phyloP scores from a whole-genome alignment of 2,797 vertebrate genomes.

The Mormyrops boulengeri region DNA sequence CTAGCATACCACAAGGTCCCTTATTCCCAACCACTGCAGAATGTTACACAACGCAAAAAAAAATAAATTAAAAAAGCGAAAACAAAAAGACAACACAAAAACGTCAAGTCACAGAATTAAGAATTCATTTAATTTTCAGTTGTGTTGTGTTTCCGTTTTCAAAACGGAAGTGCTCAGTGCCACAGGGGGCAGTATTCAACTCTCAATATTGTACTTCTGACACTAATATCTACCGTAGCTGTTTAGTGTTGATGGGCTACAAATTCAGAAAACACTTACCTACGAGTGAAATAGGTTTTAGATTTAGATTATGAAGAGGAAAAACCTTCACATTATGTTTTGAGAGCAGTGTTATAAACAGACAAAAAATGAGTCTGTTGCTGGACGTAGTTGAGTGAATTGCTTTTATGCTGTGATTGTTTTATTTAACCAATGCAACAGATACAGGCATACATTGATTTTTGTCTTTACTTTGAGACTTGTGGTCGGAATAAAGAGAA shows the following conservation, averaged over 20 bases:
- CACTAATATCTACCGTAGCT: background rate
- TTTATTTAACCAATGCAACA: background rate
- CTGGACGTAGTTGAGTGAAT: background rate
- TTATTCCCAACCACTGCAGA: background rate
- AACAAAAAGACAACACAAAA: background rate
- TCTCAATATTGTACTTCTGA: background rate
- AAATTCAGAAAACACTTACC: background rate
- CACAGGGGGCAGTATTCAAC: background rate
- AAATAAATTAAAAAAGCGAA: background rate
- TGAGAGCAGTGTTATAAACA: background rate
- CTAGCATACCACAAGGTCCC: background rate
- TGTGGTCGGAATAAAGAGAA: background rate
- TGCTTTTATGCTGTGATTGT: background rate
- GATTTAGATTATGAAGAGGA: background rate
- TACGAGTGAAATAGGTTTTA: background rate
- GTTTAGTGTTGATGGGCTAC: background rate
- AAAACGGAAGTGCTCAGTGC: no score
- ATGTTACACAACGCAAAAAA: background rate
- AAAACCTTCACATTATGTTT: background rate
- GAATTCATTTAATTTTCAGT: background rate
- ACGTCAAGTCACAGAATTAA: background rate
- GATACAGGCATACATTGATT: background rate
- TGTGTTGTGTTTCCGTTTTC: background rate
- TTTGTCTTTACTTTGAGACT: background rate
- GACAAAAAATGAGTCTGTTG: background rate